Conservation (phyloP, 53 echinoderm and acorn worm genomes). For the Echinarachnius parma region DNA sequence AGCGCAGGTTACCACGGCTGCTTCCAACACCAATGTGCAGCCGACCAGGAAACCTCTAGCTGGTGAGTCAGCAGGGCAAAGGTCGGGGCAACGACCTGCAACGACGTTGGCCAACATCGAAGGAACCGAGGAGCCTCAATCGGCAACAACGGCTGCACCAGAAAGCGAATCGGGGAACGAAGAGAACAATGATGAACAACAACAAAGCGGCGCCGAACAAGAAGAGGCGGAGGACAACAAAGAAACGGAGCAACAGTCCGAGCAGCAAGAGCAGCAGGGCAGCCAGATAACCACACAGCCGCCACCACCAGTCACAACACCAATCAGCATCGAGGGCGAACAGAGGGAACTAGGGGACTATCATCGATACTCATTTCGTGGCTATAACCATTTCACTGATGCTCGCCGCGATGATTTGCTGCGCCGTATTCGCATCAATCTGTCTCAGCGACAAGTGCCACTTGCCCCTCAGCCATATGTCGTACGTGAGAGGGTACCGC, state of each 20-base stretch:
- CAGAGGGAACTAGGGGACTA: neutral
- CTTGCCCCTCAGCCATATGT: neutral
- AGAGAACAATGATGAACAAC: no score
- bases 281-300: neutral
- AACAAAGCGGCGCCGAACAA: no score
- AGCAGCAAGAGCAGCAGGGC: neutral
- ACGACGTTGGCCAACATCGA: no score
- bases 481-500: neutral
- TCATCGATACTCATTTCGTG: conserved; percentile 25
- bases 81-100: no score
- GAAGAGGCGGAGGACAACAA: no score
- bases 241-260: neutral
- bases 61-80: no score
- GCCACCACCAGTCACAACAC: neutral
- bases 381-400: conserved; percentile 22
- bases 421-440: conserved; percentile 8
- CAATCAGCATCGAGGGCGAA: neutral
- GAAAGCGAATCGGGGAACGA: no score
- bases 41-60: no score
- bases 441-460: conserved; percentile 20
- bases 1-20: no score
- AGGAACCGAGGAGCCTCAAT: no score
- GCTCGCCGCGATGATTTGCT: conserved; percentile 18
- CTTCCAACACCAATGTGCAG: no score
- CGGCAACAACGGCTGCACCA: no score